Evolutionary conservation across 1,140 invertebrate genomes (phyloP), one percentile per base, ranked within the genome.

Genomic region (Pogonomyrmex californicus): DNA sequence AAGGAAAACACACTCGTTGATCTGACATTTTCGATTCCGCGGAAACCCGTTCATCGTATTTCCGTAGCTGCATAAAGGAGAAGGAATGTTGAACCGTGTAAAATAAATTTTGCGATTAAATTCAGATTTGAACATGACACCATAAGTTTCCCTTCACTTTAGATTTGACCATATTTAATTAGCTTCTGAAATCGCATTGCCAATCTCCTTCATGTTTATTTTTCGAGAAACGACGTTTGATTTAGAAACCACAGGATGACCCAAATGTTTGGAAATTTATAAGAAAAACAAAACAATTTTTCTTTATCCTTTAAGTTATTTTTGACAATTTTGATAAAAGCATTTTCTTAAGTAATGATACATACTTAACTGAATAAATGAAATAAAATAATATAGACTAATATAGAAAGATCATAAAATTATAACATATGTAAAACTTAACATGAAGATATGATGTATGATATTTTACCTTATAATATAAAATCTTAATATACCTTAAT

Each of bases 81-180:
- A 30, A 51, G 51, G 51, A 88, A 71, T 30, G 65, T 41, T 17
- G 33, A 85, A 71, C 30, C 38, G 7, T 7, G 12, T 12, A 49
- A 77, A 60, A 85, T 83, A 88, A 85, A 85, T 85, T 88, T 41
- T 62, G 44, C 63, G 12, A 56, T 62, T 36, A 36, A 2, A 14
- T 10, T 58, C 9, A 41, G 56, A 85, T 88, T 88, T 60, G 23
- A 79, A 79, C 58, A 54, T 66, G 30, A 41, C 47, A 49, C 49
- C n/a, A 81, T 49, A 79, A 83, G 23, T 87, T 66, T 51, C 17
- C 44, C 49, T 5, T n/a, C 23, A 51, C 9, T 86, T 73, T 10
- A 14, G 6, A 47, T 1, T 82, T 49, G 41, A 58, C 14, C 33
- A 2, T 78, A 66, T 0, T 65, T 66, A 87, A 85, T 10, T 79